Base-by-base conservation (phyloP, 2,113 vertebrate genomes). In the Ammospiza nelsoni region DNA sequence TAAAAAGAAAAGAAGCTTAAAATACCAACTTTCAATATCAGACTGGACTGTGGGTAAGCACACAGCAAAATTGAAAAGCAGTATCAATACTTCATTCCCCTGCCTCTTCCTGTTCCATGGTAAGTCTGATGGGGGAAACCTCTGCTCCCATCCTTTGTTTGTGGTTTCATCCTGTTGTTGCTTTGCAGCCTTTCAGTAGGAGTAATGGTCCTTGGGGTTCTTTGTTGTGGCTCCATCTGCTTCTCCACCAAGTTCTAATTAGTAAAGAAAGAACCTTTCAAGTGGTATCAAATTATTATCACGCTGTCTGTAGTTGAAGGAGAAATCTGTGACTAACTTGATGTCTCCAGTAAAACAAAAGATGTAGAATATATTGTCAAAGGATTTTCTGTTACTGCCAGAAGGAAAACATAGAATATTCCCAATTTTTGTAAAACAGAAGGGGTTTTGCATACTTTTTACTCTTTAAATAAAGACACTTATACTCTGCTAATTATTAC, bases 361-460 rank as follows among this genome's bases (percentile, higher is more conserved):
- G 41, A 37, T 97, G 84, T 97, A 97, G 94, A 97, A 97, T 97
- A 95, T 88, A 96, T 90, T 93, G 96, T 98, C 80, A 91, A 73
- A 90, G 89, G 79, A 95, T 86, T 89, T 92, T 97, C 92, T 96
- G 93, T 97, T 97, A 89, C 92, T 97, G 92, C 95, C 96, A 91
- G 97, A 94, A 97, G 87, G 94, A 97, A 96, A 97, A 96, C 48
- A 68, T 20, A 91, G 61, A 94, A 75, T 96, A 96, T 92, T 97
- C 93, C 87, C 43, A 96, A 37, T 94, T 96, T 98, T 98, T 98
- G 96, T 98, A 98, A 98, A 98, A 97, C 61, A 20, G 83, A 97
- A 96, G 91, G 89, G n/a, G 3, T 97, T 98, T 98, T 98, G 97
- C 97, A 97, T 98, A 98, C 97, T 98, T 98, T 98, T 97, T 98